Evolutionary conservation across 1,140 invertebrate genomes (phyloP).

Genomic region (Macrobrachium rosenbergii): DNA sequence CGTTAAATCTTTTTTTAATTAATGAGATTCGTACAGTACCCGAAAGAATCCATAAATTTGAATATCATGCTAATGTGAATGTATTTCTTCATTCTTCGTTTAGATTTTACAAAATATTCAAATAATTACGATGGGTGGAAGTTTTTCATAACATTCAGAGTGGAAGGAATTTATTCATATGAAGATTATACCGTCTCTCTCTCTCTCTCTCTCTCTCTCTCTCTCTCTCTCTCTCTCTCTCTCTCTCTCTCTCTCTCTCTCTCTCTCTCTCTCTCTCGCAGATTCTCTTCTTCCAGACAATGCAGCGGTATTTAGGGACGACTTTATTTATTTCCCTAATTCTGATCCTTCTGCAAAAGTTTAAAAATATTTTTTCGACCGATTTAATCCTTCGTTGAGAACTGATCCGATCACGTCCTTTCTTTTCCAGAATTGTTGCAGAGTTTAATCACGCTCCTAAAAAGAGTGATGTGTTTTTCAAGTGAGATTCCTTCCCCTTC

Average conservation of each 20-base stretch:
- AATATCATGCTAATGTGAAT: too few relatives aligned
- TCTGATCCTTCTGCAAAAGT: not conserved
- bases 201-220: not conserved
- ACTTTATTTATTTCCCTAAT: slow-evolving; percentile 10
- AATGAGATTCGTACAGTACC: too few relatives aligned
- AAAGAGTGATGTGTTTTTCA: not conserved
- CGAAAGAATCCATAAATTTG: too few relatives aligned
- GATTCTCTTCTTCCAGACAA: not conserved
- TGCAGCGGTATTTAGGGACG: not conserved
- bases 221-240: not conserved
- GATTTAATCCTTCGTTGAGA: too few relatives aligned
- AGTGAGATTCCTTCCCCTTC: not conserved
- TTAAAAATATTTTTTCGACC: too few relatives aligned
- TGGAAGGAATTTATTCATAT: not conserved
- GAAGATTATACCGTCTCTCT: not conserved
- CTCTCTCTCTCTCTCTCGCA: not conserved
- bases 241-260: slow-evolving; percentile 16
- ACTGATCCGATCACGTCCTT: not conserved
- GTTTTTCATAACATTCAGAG: too few relatives aligned
- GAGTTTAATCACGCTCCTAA: not conserved
- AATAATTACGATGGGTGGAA: too few relatives aligned
- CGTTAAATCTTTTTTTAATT: too few relatives aligned
- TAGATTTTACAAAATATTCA: too few relatives aligned
- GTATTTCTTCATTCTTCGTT: too few relatives aligned
- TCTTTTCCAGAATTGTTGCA: not conserved